These are phyloP conservation scores for Silurus meridionalis DNA, from an alignment of 2,113 vertebrate species.

Conservation along the genomic window DNA sequence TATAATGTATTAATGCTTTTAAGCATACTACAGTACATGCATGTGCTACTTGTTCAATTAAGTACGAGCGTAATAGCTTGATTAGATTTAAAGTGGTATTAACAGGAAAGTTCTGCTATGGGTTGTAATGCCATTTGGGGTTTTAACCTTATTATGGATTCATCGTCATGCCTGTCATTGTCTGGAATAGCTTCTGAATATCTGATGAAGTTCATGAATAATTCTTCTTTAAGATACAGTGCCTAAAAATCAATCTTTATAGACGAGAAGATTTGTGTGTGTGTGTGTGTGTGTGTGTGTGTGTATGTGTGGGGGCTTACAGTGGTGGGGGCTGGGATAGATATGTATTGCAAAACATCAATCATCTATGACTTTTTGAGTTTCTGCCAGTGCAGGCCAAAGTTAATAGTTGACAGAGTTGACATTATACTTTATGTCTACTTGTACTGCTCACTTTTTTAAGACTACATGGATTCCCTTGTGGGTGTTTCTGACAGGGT, in stretches of 20 bases:
- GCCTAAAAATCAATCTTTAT: constrained; percentile 9
- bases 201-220: constrained; percentile 26
- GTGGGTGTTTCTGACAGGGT: background rate
- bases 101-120: constrained; percentile 14
- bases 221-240: constrained; percentile 15
- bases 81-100: constrained; percentile 15
- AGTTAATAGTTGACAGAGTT: constrained; percentile 19
- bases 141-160: constrained; percentile 25
- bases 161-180: constrained; percentile 4
- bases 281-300: no score
- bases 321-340: background rate
- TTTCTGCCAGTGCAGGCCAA: constrained; percentile 6
- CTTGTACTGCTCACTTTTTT: background rate
- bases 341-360: constrained; percentile 14
- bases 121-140: background rate
- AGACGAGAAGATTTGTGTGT: background rate
- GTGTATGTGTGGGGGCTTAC: background rate
- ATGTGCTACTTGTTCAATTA: constrained; percentile 4
- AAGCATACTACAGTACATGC: background rate
- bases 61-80: background rate
- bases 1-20: background rate
- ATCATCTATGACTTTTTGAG: constrained; percentile 3
- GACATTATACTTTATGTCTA: constrained; percentile 13
- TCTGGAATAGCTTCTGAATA: constrained; percentile 18
- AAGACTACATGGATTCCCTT: background rate